phyloP scores from a whole-genome alignment of 2,888 invertebrate genomes.

The Hirtodrosophila cameraria region DNA sequence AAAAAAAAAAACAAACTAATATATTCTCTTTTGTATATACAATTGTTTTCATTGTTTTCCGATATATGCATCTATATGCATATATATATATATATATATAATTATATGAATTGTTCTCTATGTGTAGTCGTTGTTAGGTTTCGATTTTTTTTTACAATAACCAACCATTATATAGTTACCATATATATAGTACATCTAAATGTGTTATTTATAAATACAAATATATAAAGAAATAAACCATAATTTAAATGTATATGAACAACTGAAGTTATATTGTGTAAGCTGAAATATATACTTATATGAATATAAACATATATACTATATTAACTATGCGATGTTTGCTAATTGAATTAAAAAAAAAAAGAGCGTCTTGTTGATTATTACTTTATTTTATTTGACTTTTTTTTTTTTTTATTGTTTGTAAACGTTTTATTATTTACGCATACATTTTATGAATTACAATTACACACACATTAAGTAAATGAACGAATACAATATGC shows the following conservation, averaged over 20 bases:
- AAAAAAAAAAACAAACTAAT: conserved; percentile 37
- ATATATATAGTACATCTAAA: conserved; percentile 26
- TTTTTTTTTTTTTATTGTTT: conserved; percentile 45
- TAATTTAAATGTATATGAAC: conserved; percentile 39
- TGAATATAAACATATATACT: conserved; percentile 32
- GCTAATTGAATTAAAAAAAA: conserved; percentile 44
- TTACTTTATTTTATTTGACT: conserved; percentile 18
- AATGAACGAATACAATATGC: conserved; percentile 53
- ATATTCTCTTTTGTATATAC: conserved; percentile 56
- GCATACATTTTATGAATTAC: conserved; percentile 28
- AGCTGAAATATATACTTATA: conserved; percentile 34
- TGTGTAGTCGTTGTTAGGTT: conserved; percentile 70
- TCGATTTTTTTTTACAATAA: conserved; percentile 50
- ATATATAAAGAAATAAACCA: conserved; percentile 18
- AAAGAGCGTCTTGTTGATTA: conserved; percentile 44
- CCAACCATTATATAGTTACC: conserved; percentile 34
- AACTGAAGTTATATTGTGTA: conserved; percentile 47
- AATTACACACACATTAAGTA: conserved; percentile 42
- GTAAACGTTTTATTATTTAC: too few relatives aligned
- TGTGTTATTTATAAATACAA: conserved; percentile 41
- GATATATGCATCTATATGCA: conserved; percentile 8
- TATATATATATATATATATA: conserved; percentile 17
- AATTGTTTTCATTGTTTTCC: conserved; percentile 57
- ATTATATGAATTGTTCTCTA: conserved; percentile 65
- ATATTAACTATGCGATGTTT: conserved; percentile 36